phyloP scores from a whole-genome alignment of 2,888 invertebrate genomes.

The Drosophila tanythrix region DNA sequence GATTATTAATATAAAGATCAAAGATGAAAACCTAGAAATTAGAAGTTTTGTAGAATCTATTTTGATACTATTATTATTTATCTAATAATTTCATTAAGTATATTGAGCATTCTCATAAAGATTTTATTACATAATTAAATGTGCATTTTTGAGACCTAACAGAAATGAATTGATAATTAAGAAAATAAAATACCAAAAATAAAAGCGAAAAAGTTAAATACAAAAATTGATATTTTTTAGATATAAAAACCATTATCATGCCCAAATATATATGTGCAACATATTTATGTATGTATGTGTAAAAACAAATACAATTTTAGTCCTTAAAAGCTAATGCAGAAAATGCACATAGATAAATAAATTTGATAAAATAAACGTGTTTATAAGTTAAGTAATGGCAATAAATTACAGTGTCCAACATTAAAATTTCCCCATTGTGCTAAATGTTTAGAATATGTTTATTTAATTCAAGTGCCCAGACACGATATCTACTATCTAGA shows the following conservation, averaged over 20 bases:
- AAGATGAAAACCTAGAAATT: background rate
- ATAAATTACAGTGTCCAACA: conserved; percentile 28
- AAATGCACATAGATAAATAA: background rate
- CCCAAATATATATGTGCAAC: background rate
- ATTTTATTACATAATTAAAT: background rate
- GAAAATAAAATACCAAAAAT: background rate
- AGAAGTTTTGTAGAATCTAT: too few species aligned
- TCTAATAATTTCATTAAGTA: background rate
- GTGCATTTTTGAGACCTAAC: background rate
- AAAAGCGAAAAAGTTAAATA: background rate
- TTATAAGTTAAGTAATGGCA: conserved; percentile 17
- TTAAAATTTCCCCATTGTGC: conserved; percentile 20
- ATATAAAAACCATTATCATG: background rate
- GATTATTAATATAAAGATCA: background rate
- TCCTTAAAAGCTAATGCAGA: conserved; percentile 3
- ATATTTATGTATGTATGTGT: background rate
- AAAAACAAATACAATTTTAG: background rate
- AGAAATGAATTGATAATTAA: background rate
- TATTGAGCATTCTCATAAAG: background rate
- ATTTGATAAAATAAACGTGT: background rate
- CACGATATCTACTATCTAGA: conserved; percentile 22
- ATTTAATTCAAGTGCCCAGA: conserved; percentile 16
- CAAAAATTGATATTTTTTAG: background rate
- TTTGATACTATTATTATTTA: too few species aligned
- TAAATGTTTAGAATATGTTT: conserved; percentile 11